Evolutionary conservation across 1,140 invertebrate genomes (phyloP), one percentile per base, ranked within the genome.

Genomic region (Drosophila pachea): DNA sequence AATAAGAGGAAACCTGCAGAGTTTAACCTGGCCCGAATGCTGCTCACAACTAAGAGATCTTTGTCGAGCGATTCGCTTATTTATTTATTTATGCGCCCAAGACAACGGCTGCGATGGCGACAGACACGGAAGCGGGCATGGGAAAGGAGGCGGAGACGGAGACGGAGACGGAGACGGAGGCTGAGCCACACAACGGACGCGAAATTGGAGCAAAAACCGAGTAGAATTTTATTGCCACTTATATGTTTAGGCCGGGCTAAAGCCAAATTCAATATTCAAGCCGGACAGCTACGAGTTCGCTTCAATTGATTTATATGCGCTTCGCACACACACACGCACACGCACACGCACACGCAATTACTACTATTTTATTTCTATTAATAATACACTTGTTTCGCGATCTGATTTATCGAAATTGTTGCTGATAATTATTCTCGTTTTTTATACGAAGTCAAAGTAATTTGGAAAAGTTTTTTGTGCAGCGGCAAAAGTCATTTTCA

Each of bases 221-320:
- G 22, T 22, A 22, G 22, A 63, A 64, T 86, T 61, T 76, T 79
- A 84, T 86, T 63, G 73, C 76, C 81, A 76, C 73, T 79, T 84
- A 60, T 76, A 81, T 74, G 66, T 59, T 73, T 69, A 58, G 59
- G 65, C 52, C 69, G 36, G 42, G 36, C 58, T 59, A 59, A 70
- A 48, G 58, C 40, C 61, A 79, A 76, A 79, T 84, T 84, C 81
- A 84, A 81, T 84, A 84, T 86, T 86, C 81, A 84, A 74, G 67
- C 56, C 40, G 33, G 50, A 54, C 67, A 73, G 73, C 73, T 78
- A 66, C 63, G 54, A 64, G 68, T 68, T 74, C 66, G 48, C 54
- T 72, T 38, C 59, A 70, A 79, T 84, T 86, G 78, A 83, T 83
- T 83, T 84, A 79, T 76, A 70, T 49, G 50, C 54, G 59, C 45